A percentile compares a stretch with the other conserved stretches of the same genome.
Evolutionary conservation across 2,797 vertebrate species (phyloP).

Genomic region (Urophycis tenuis): DNA sequence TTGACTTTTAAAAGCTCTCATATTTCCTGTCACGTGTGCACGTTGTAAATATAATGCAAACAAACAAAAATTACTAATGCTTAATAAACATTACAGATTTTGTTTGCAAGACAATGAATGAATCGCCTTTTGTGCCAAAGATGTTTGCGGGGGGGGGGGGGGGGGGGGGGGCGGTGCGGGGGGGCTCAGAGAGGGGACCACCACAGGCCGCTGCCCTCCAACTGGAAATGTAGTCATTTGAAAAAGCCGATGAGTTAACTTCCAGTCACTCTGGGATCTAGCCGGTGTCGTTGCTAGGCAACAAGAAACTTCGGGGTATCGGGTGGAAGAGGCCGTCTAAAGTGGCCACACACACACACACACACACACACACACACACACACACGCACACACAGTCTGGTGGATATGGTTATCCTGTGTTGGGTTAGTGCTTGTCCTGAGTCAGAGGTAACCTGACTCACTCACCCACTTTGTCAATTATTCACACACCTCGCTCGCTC

Average conservation of each 20-base stretch:
- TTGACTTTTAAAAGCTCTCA: constrained; percentile 49
- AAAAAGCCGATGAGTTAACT: neutral
- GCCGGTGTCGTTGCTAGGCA: neutral
- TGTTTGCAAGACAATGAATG: constrained; percentile 61
- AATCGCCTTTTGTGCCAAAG: constrained; percentile 14
- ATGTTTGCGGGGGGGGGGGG: no score
- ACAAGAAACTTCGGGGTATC: constrained; percentile 16
- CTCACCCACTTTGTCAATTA: constrained; percentile 60
- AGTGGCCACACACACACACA: constrained; percentile 46
- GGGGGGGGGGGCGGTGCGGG: no score
- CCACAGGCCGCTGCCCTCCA: neutral
- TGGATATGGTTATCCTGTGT: constrained; percentile 59
- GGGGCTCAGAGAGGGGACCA: neutral
- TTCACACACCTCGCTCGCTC: constrained; percentile 55
- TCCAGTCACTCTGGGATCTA: neutral
- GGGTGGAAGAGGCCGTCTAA: constrained; percentile 60
- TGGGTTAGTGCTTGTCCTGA: constrained; percentile 54
- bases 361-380: constrained; percentile 25
- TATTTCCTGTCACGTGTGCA: constrained; percentile 53
- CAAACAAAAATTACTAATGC: constrained; percentile 69
- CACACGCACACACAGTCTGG: neutral
- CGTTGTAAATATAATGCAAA: constrained; percentile 75
- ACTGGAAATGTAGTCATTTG: neutral
- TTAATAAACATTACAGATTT: constrained; percentile 75
- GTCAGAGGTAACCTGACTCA: constrained; percentile 54